Conservation (phyloP, 53 echinoderm and acorn worm genomes). For the Mesocentrotus franciscanus region DNA sequence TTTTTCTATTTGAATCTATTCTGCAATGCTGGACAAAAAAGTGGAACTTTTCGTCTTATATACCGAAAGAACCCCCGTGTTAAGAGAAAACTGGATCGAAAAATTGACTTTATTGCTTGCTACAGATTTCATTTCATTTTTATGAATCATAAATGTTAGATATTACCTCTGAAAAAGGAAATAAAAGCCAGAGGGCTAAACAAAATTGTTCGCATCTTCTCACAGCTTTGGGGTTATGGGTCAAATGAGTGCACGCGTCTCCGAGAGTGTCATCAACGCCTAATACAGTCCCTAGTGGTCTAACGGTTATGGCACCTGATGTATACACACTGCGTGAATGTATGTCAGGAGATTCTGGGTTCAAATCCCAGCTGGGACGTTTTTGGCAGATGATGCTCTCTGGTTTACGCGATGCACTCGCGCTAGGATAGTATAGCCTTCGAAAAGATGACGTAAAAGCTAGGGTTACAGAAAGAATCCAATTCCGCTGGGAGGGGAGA, state of each 20-base stretch:
- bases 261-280: not conserved
- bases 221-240: not conserved
- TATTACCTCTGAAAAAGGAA: too few species aligned
- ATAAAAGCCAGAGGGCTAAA: too few species aligned
- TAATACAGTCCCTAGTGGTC: slow-evolving; percentile 34
- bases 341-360: slow-evolving; percentile 57
- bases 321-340: not conserved
- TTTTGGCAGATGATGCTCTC: slow-evolving; percentile 6
- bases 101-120: too few species aligned
- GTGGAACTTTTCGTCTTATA: too few species aligned
- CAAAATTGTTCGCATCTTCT: too few species aligned
- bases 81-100: too few species aligned
- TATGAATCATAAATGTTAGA: too few species aligned
- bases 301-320: slow-evolving; percentile 57
- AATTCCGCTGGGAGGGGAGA: too few species aligned
- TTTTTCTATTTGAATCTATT: too few species aligned
- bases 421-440: not conserved
- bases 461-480: not conserved
- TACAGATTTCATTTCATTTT: too few species aligned
- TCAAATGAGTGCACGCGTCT: not conserved
- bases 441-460: not conserved
- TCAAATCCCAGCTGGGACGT: slow-evolving; percentile 58
- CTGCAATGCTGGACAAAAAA: too few species aligned
- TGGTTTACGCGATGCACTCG: not conserved
- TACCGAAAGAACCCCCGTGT: too few species aligned